These are phyloP conservation scores for Antedon mediterranea DNA, from an alignment of 53 echinoderm and acorn worm genomes.

Conservation along the genomic window DNA sequence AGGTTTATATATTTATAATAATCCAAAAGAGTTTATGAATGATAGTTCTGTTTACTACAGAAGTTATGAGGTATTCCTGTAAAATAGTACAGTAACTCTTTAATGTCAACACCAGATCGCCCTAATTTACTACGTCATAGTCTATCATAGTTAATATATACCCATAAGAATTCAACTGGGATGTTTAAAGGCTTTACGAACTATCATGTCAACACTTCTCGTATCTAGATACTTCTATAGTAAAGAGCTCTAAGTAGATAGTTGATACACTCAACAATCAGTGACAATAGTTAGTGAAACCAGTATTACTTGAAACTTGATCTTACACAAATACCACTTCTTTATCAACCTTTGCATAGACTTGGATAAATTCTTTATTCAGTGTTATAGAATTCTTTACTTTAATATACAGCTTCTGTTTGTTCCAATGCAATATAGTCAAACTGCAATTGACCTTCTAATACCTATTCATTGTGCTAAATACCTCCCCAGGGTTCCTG, in stretches of 20 bases:
- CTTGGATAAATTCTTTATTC: background rate
- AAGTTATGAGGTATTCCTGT: no score
- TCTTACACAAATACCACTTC: background rate
- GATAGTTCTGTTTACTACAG: no score
- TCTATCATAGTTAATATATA: no score
- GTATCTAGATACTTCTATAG: background rate
- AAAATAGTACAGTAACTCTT: no score
- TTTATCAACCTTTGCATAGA: background rate
- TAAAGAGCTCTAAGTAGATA: background rate
- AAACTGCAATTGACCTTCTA: background rate
- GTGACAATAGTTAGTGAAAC: background rate
- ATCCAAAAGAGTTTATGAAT: no score
- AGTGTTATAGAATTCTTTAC: background rate
- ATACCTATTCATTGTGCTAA: background rate
- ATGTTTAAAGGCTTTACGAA: no score
- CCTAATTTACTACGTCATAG: no score
- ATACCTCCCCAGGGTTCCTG: background rate
- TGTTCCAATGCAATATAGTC: background rate
- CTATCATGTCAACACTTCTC: background rate
- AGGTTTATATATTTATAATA: no score
- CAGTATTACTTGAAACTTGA: background rate
- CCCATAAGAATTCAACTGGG: no score
- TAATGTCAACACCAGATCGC: no score
- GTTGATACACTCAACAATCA: background rate
- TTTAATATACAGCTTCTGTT: background rate